Evolutionary conservation across 2,797 vertebrate species (phyloP).

Genomic region (Cirrhinus molitorella): DNA sequence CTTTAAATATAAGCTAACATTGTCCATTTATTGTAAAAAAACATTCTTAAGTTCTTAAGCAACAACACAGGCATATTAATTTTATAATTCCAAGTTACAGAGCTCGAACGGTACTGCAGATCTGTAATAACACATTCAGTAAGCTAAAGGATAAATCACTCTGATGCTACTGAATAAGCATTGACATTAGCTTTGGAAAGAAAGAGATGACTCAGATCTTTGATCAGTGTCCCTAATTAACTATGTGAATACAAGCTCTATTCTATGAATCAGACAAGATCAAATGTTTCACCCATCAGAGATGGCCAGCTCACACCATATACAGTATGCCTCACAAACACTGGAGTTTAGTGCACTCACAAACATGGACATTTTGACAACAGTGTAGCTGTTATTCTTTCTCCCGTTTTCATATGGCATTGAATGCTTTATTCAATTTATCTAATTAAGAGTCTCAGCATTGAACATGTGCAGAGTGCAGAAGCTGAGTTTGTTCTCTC

Average conservation of each 20-base stretch:
- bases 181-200: neutral
- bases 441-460: constrained; percentile 2
- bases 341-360: neutral
- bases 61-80: neutral
- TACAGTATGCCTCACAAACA: neutral
- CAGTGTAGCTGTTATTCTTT: neutral
- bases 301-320: neutral
- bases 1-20: neutral
- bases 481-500: constrained; percentile 23
- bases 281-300: neutral
- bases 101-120: neutral
- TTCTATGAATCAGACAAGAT: neutral
- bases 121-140: neutral
- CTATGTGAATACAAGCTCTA: neutral
- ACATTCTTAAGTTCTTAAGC: too few species aligned
- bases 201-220: constrained; percentile 7
- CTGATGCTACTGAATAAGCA: neutral
- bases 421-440: constrained; percentile 18
- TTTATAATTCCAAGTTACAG: neutral
- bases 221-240: constrained; percentile 13
- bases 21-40: too few species aligned
- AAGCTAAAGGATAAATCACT: neutral
- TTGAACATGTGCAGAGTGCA: constrained; percentile 2
- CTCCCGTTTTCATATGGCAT: neutral
- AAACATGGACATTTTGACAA: neutral